These are phyloP conservation scores for Calephelis nemesis DNA, from an alignment of 1,140 invertebrate genomes.

Conservation along the genomic window DNA sequence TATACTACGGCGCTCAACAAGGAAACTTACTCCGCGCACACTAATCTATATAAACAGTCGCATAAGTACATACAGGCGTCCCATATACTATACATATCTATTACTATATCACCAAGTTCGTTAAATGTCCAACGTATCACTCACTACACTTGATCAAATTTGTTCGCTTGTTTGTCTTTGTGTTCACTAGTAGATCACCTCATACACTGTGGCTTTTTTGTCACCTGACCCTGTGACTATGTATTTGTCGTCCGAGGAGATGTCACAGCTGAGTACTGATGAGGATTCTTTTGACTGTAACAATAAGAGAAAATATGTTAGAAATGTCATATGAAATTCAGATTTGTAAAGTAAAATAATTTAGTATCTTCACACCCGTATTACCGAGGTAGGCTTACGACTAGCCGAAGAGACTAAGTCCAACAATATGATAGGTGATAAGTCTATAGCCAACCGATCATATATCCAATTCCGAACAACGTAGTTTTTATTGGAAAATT, in stretches of 20 bases:
- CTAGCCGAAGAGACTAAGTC: too few relatives aligned
- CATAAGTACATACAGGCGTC: slow-evolving; percentile 77
- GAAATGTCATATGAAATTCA: too few relatives aligned
- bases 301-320: slow-evolving; percentile 33
- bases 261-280: slow-evolving; percentile 99
- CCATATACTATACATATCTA: slow-evolving; percentile 72
- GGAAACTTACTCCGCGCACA: slow-evolving; percentile 76
- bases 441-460: too few relatives aligned
- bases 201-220: slow-evolving; percentile 99
- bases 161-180: slow-evolving; percentile 43
- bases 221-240: slow-evolving; percentile 99
- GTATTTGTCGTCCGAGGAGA: slow-evolving; percentile 98
- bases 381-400: too few relatives aligned
- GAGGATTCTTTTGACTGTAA: slow-evolving; percentile 98
- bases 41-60: slow-evolving; percentile 78
- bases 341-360: too few relatives aligned
- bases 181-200: slow-evolving; percentile 92
- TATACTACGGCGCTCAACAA: slow-evolving; percentile 78
- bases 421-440: too few relatives aligned
- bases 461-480: too few relatives aligned
- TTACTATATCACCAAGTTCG: slow-evolving; percentile 74
- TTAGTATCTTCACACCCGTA: too few relatives aligned
- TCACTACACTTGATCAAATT: slow-evolving; percentile 58
- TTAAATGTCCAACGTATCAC: slow-evolving; percentile 46
- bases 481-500: too few relatives aligned